phyloP scores from a whole-genome alignment of 2,888 invertebrate genomes.

The Tinea pellionella region DNA sequence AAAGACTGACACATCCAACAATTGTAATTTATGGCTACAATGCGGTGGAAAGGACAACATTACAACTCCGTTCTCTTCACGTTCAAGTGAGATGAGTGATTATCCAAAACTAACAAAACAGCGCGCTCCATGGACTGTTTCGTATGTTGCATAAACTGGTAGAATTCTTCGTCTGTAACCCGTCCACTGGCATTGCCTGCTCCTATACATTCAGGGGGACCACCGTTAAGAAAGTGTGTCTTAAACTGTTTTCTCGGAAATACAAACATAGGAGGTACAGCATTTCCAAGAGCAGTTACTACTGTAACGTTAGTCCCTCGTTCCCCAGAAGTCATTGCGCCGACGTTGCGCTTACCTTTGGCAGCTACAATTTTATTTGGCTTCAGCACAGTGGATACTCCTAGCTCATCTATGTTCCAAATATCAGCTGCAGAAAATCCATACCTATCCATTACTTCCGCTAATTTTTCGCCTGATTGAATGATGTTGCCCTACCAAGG shows the following conservation, averaged over 20 bases:
- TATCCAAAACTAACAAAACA: no score
- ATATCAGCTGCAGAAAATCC: no score
- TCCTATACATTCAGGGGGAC: conserved; percentile 14
- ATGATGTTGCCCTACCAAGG: conserved; percentile 24
- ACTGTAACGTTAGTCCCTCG: conserved; percentile 26
- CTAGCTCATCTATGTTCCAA: no score
- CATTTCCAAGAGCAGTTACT: conserved; percentile 16
- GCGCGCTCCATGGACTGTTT: no score
- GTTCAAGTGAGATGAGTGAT: no score
- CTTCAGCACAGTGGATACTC: no score
- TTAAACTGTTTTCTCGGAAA: conserved; percentile 15
- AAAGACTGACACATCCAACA: conserved; percentile 18
- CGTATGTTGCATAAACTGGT: no score
- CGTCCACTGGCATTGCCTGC: no score
- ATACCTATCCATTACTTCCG: conserved; percentile 21
- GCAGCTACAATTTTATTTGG: no score
- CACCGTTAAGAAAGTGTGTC: conserved; percentile 12
- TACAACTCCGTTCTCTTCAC: conserved; percentile 17
- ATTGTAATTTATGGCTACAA: conserved; percentile 21
- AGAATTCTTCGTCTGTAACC: no score
- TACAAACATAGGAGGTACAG: conserved; percentile 15
- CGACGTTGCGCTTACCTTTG: conserved; percentile 23
- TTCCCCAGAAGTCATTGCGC: conserved; percentile 25
- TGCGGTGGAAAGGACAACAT: conserved; percentile 20
- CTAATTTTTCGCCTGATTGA: conserved; percentile 26